Evolutionary conservation across 2,888 invertebrate genomes (phyloP), one percentile per base, ranked within the genome.

Genomic region (Rhopalosiphum nymphaeae): DNA sequence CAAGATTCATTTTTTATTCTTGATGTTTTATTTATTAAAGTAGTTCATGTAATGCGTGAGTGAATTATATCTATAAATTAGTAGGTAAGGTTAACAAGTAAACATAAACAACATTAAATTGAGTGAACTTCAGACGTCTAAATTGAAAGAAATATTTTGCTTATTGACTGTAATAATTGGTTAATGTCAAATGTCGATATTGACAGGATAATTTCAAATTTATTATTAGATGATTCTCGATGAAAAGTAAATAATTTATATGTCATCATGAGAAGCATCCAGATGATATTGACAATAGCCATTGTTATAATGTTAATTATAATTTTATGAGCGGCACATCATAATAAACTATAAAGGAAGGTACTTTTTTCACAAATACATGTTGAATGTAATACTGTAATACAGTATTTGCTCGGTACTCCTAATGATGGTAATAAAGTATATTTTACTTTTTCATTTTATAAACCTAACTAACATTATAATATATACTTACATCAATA

Each of bases 141-240:
- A 90, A 46, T 67, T n/a, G 46, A 46, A 67, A 46, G 46, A 26
- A 67, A 49, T 44, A 67, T 90, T 67, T 61, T 57, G 29, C 7
- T 29, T 46, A 46, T 67, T 25, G 46, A 46, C 67, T 49, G 25
- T 46, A 67, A 90, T 90, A 36, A 67, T 90, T 90, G 90, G 36
- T 36, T 5, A n/a, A 67, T 46, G 67, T 90, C 90, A 67, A 90
- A 90, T 13, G 91, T 56, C 56, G 44, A 92, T 61, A 56, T 86
- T 86, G 92, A 92, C 92, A 86, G 86, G 86, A 87, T 86, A 56
- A 57, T 92, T 92, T 56, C 85, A 36, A 92, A 92, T 57, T 21
- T 87, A 16, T 26, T 91, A 84, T 84, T 84, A 36, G 78, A 61
- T 10, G 11, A 53, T 91, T 85, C 29, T 29, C 56, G 49, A n/a